These are phyloP conservation scores for Psococerastis gibbosa DNA, from an alignment of 2,888 invertebrate genomes.

Conservation along the genomic window DNA sequence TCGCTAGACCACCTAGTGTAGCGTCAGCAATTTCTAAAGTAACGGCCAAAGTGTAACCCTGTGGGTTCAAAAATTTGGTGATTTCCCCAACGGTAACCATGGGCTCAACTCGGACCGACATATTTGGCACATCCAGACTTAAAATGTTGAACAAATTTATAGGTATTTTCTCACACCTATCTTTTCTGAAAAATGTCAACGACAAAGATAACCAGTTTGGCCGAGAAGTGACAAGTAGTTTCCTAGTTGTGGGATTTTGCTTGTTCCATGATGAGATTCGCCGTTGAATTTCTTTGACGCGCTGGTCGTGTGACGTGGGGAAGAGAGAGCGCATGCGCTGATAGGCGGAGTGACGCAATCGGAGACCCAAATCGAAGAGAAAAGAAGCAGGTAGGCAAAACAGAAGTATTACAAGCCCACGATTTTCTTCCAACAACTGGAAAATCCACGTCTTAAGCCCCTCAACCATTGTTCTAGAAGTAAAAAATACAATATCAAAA, in stretches of 20 bases:
- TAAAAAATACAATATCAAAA: not conserved
- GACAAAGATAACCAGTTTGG: conserved; percentile 52
- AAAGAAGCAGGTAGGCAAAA: conserved; percentile 50
- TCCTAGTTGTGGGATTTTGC: conserved; percentile 27
- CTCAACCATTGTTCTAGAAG: not conserved
- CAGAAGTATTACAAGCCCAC: conserved; percentile 38
- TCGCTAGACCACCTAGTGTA: conserved; percentile 45
- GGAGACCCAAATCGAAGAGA: conserved; percentile 32
- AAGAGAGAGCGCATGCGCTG: conserved; percentile 24
- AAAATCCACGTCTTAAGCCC: conserved; percentile 25
- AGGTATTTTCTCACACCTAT: conserved; percentile 37
- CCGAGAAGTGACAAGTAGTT: conserved; percentile 41
- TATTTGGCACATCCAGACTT: conserved; percentile 32
- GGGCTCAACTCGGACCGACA: conserved; percentile 43
- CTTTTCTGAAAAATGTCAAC: conserved; percentile 44
- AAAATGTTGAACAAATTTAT: conserved; percentile 43
- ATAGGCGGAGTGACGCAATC: conserved; percentile 25
- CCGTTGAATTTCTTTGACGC: conserved; percentile 31
- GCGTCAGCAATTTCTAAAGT: conserved; percentile 49
- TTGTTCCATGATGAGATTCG: conserved; percentile 35
- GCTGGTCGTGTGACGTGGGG: conserved; percentile 27
- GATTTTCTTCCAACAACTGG: conserved; percentile 37
- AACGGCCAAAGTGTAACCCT: conserved; percentile 45
- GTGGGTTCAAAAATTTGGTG: conserved; percentile 40
- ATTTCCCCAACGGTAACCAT: conserved; percentile 47